Base-by-base conservation (phyloP, 2,888 invertebrate species). In the Biston betularia region DNA sequence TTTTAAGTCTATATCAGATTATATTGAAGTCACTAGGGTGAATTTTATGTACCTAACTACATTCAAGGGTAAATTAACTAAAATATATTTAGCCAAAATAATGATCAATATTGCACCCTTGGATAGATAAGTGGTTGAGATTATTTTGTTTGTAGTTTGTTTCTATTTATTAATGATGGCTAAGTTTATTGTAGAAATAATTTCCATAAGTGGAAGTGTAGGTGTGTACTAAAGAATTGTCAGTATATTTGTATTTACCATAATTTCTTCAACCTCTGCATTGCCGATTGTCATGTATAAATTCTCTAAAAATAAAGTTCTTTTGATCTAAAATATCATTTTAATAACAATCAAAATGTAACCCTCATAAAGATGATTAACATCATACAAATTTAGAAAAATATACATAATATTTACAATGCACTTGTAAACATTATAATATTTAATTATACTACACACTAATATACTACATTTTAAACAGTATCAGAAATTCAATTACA, bases 231-330 rank as follows among this genome's bases (percentile, higher is more conserved):
- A 84, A 90, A 89, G 80, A 88, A 85, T 89, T 88, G 85, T 90
- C 89, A 88, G 86, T 90, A 90, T 89, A 90, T 89, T 92, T 90
- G 86, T 92, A 91, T 89, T 89, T 81, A 86, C 89, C 83, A 91
- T 92, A 85, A 89, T 92, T 92, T 90, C 88, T 92, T 86, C 84
- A 87, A 88, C 88, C 89, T 93, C 89, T 93, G 92, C 93, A 93
- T 93, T 93, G 93, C 93, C 92, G 93, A 92, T 92, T 90, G 89
- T 90, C 88, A 90, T 92, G 92, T 92, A 93, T 56, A 93, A 88
- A 90, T 90, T 92, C 90, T 93, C 89, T 91, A 90, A 92, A 93
- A 93, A 92, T 93, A 94, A 94, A 94, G 92, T 94, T 94, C 93
- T 94, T 94, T 94, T 94, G 93, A 93, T 94, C 94, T 93, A 89